Evolutionary conservation across 2,113 vertebrate genomes (phyloP), one percentile per base, ranked within the genome.

Genomic region (Ictalurus punctatus): DNA sequence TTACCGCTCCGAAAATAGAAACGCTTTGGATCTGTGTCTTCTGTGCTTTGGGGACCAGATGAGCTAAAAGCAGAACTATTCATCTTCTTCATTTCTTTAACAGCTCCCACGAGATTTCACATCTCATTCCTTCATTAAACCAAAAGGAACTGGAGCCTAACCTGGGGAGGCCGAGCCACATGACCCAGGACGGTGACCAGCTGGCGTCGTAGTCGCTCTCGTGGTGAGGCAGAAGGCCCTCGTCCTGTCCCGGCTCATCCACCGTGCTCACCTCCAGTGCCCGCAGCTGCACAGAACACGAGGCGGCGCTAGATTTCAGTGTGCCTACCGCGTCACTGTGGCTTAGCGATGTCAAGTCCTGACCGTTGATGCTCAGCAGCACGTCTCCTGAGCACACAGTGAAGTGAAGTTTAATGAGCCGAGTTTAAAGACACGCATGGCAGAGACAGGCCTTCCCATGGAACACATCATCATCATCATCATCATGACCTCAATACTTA

Each of bases 141-240:
- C 40, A 44, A 80, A 44, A 79, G 52, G 34, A 67, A 87, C n/a
- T 52, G 27, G 40, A 52, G 17, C 5, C 83, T 89, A 56, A 91
- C 88, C 91, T 92, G 81, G 90, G 90, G 30, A 92, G 86, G 48
- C 90, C 87, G 19, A 99, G 95, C 98, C 98, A 99, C 97, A 99
- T 98, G 92, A 99, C 94, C 98, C 98, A 99, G 0, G 98, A 99
- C 0, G 98, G 98, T 6, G 98, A 99, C 98, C 98, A 99, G 91
- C 96, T 98, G 91, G 98, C 96, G 37, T 99, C 98, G 0, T 97
- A 98, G 85, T 99, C 98, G 1, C 97, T 97, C 4, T 95, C 94
- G 92, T 98, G 94, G 30, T 96, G 94, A 89, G 92, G 95, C 6
- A 96, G 90, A 52, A 96, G 96, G 63, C 97, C 97, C 37, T 97